Conservation (phyloP, 1,140 invertebrate species). For the Glossosoma conforme region DNA sequence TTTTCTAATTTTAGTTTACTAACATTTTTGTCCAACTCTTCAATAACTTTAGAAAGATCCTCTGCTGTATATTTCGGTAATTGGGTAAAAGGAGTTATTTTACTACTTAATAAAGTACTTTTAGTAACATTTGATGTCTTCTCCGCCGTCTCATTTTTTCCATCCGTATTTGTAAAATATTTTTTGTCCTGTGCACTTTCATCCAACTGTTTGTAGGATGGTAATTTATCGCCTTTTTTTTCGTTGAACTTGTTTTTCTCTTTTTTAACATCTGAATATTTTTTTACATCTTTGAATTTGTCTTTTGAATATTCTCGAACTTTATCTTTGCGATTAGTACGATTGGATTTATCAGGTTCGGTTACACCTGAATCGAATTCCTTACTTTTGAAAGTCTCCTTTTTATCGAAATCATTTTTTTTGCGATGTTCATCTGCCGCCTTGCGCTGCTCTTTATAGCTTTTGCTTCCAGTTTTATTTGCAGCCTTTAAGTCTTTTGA, state of each 20-base stretch:
- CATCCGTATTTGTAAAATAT: conserved; percentile 24
- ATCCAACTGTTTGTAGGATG: conserved; percentile 11
- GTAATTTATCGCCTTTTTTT: conserved; percentile 10
- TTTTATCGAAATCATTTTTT: conserved; percentile 41
- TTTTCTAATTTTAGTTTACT: conserved; percentile 11
- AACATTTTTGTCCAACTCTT: conserved; percentile 41
- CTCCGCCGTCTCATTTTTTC: conserved; percentile 9
- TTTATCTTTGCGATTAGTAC: conserved; percentile 42
- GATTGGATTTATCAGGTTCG: conserved; percentile 35
- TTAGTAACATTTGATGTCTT: conserved; percentile 11
- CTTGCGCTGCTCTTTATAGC: conserved; percentile 42
- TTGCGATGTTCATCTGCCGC: conserved; percentile 30
- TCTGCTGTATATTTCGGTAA: conserved; percentile 46
- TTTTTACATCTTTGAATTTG: conserved; percentile 41
- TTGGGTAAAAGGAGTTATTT: conserved; percentile 49
- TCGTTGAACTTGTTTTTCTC: conserved; percentile 42
- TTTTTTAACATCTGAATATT: conserved; percentile 47
- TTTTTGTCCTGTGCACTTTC: conserved; percentile 29
- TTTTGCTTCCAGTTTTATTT: conserved; percentile 33
- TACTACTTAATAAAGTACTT: conserved; percentile 34
- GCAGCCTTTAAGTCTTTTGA: conserved; percentile 20
- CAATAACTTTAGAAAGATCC: conserved; percentile 44
- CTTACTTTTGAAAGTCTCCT: conserved; percentile 41
- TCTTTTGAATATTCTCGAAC: conserved; percentile 42
- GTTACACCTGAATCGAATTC: conserved; percentile 28